phyloP scores from a whole-genome alignment of 2,113 vertebrate species.

The Machaerirhynchus nigripectus region DNA sequence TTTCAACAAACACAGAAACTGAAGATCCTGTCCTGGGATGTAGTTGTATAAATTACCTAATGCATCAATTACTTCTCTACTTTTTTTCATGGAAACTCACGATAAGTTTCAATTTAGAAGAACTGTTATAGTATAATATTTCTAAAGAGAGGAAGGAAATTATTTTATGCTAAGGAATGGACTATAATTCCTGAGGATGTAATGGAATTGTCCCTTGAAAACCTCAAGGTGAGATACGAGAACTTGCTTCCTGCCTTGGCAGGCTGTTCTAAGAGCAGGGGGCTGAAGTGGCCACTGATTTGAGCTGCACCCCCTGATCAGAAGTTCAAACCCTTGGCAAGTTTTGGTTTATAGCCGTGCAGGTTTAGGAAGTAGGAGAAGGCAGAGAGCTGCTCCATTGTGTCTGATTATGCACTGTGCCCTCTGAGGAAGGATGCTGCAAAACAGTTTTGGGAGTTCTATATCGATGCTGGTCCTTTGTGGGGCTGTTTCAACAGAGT shows the following conservation, averaged over 20 bases:
- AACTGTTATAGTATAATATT: neutral
- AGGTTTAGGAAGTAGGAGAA: neutral
- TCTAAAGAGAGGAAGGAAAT: neutral
- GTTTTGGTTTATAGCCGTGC: neutral
- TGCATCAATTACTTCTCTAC: neutral
- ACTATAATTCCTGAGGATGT: neutral
- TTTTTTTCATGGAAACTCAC: neutral
- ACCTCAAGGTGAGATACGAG: neutral
- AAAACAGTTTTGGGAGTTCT: neutral
- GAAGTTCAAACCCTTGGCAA: neutral
- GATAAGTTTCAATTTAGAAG: neutral
- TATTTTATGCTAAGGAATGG: neutral
- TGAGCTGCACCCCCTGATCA: accelerated
- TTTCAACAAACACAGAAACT: neutral
- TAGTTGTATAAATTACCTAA: neutral
- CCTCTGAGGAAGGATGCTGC: neutral
- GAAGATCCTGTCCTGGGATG: neutral
- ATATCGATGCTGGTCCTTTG: accelerated
- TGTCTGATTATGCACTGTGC: neutral
- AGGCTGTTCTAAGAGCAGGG: neutral
- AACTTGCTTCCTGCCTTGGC: neutral
- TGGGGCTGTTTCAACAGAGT: neutral
- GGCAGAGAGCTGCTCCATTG: neutral
- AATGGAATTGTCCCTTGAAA: neutral
- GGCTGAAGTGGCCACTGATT: accelerated